phyloP scores from a whole-genome alignment of 1,140 invertebrate genomes.

The Leptinotarsa texana region DNA sequence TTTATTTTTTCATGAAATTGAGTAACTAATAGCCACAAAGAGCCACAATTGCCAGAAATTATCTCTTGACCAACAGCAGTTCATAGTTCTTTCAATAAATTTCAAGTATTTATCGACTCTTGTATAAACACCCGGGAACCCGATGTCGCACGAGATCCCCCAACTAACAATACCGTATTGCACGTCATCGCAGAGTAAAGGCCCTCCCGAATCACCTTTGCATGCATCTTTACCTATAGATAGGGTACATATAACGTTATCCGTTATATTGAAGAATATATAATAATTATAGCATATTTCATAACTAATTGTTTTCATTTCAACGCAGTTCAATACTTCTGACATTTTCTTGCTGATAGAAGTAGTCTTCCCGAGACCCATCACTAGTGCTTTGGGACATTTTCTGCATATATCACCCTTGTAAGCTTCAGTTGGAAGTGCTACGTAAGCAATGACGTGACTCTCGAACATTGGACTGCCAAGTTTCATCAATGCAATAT shows the following conservation, averaged over 20 bases:
- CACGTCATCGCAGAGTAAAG: constrained; percentile 55
- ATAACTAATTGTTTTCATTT: neutral
- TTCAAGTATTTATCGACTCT: constrained; percentile 48
- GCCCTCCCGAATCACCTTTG: constrained; percentile 61
- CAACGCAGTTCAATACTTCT: constrained; percentile 26
- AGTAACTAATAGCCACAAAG: no score
- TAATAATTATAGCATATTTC: neutral
- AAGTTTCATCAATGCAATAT: constrained; percentile 30
- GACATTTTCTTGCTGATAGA: neutral
- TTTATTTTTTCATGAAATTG: no score
- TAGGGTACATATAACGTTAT: constrained; percentile 22
- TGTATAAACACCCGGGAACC: constrained; percentile 54
- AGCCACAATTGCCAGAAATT: neutral
- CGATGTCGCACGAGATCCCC: constrained; percentile 54
- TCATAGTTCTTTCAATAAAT: constrained; percentile 44
- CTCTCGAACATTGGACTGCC: neutral
- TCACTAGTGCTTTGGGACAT: constrained; percentile 23
- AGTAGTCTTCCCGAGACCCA: constrained; percentile 29
- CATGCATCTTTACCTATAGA: constrained; percentile 29
- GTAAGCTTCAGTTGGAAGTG: constrained; percentile 4
- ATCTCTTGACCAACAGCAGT: neutral
- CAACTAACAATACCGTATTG: constrained; percentile 58
- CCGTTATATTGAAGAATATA: neutral
- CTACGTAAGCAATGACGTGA: constrained; percentile 13
- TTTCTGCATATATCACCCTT: neutral